Evolutionary conservation across 2,797 vertebrate genomes (phyloP).

Genomic region (Artibeus jamaicensis): DNA sequence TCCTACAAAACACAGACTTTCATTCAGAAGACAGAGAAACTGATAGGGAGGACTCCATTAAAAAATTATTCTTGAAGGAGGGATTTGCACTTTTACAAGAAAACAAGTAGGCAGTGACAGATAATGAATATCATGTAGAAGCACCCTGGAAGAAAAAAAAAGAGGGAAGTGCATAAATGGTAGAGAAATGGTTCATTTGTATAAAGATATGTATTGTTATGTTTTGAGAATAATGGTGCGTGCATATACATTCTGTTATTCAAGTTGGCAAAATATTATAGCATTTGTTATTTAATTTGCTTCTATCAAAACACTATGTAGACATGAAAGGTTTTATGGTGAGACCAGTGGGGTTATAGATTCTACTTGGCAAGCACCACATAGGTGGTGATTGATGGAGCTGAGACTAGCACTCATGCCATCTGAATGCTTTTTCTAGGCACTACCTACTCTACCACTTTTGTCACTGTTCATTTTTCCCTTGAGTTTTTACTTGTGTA

Average conservation of each 20-base stretch:
- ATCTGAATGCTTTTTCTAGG: background rate
- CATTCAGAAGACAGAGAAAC: conserved; percentile 10
- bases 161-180: background rate
- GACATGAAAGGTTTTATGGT: background rate
- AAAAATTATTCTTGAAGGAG: conserved; percentile 14
- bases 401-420: background rate
- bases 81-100: background rate
- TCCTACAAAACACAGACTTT: background rate
- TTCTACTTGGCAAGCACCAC: background rate
- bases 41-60: background rate
- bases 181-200: background rate
- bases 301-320: background rate
- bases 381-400: background rate
- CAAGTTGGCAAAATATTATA: background rate
- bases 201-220: background rate
- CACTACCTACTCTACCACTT: background rate
- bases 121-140: background rate
- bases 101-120: background rate
- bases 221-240: background rate
- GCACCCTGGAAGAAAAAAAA: background rate
- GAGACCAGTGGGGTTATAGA: background rate
- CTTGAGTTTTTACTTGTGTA: background rate
- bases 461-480: background rate
- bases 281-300: background rate
- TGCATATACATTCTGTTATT: background rate